phyloP scores from a whole-genome alignment of 2,888 invertebrate genomes.

The Meiosimyza platycephala region DNA sequence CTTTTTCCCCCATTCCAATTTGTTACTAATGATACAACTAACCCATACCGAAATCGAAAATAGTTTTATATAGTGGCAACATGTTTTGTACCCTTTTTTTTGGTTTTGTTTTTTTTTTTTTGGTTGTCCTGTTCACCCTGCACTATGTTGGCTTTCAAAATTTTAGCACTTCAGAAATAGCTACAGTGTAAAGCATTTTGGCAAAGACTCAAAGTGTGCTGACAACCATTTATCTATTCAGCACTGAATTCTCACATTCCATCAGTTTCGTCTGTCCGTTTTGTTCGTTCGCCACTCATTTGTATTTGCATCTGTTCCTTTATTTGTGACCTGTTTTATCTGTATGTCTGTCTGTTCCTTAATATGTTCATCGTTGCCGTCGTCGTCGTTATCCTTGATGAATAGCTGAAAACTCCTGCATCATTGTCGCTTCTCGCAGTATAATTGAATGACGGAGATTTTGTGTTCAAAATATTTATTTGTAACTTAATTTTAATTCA shows the following conservation, averaged over 20 bases:
- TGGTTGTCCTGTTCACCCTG: not conserved
- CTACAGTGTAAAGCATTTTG: not conserved
- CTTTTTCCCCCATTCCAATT: not conserved
- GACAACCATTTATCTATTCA: slow-evolving; percentile 19
- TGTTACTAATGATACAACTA: slow-evolving; percentile 13
- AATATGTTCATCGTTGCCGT: not conserved
- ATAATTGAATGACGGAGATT: slow-evolving; percentile 24
- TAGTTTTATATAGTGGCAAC: not conserved
- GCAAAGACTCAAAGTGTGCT: not conserved
- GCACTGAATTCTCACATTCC: slow-evolving; percentile 5
- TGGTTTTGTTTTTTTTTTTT: not conserved
- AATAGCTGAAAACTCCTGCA: slow-evolving; percentile 1
- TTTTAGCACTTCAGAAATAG: slow-evolving; percentile 24
- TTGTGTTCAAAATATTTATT: slow-evolving; percentile 36
- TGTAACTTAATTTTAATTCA: slow-evolving; percentile 41
- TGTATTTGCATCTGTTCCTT: not conserved
- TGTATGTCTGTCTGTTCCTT: slow-evolving; percentile 1
- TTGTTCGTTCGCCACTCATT: no score
- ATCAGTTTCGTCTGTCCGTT: not conserved
- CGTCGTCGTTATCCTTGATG: slow-evolving; percentile 12
- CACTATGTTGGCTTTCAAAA: not conserved
- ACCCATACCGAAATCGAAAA: not conserved
- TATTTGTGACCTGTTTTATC: not conserved
- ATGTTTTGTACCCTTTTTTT: slow-evolving; percentile 13
- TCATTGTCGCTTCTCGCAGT: not conserved